These are phyloP conservation scores for Sebastes wilsoni DNA, from an alignment of 2,797 vertebrate species.

Conservation along the genomic window DNA sequence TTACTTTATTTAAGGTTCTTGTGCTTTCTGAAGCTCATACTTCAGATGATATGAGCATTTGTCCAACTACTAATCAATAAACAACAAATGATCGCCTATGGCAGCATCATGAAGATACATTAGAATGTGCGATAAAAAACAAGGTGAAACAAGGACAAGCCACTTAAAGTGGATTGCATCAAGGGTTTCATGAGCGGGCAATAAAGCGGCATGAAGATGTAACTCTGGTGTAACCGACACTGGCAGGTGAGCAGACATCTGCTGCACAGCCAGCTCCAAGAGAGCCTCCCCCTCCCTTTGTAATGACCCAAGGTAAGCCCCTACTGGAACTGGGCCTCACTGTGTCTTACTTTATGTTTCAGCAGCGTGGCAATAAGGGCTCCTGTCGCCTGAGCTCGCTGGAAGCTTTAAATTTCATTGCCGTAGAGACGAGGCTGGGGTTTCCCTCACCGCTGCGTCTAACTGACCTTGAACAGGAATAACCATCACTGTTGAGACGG, in stretches of 20 bases:
- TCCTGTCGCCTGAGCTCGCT: background rate
- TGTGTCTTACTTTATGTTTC: slow-evolving; percentile 14
- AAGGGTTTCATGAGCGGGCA: slow-evolving; percentile 52
- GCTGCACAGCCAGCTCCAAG: slow-evolving; percentile 20
- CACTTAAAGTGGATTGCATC: slow-evolving; percentile 47
- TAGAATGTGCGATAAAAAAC: background rate
- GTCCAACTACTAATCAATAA: slow-evolving; percentile 1
- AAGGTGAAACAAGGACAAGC: slow-evolving; percentile 64
- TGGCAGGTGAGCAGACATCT: slow-evolving; percentile 68
- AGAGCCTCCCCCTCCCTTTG: background rate
- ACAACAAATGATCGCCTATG: background rate
- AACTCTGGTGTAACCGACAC: slow-evolving; percentile 48
- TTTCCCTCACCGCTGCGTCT: slow-evolving; percentile 2
- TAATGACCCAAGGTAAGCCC: background rate
- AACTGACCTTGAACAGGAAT: slow-evolving; percentile 53
- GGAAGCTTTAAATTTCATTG: slow-evolving; percentile 10
- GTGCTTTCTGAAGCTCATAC: background rate
- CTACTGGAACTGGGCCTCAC: background rate
- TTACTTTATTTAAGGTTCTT: slow-evolving; percentile 3
- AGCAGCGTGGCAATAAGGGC: background rate
- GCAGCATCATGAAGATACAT: background rate
- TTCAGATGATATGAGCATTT: background rate
- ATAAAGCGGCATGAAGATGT: slow-evolving; percentile 66
- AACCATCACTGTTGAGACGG: slow-evolving; percentile 10
- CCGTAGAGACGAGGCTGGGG: background rate